A percentile compares a stretch with the other conserved stretches of the same genome.
Evolutionary conservation across 1,140 invertebrate species (phyloP).

Genomic region (Drosophila micromelanica): DNA sequence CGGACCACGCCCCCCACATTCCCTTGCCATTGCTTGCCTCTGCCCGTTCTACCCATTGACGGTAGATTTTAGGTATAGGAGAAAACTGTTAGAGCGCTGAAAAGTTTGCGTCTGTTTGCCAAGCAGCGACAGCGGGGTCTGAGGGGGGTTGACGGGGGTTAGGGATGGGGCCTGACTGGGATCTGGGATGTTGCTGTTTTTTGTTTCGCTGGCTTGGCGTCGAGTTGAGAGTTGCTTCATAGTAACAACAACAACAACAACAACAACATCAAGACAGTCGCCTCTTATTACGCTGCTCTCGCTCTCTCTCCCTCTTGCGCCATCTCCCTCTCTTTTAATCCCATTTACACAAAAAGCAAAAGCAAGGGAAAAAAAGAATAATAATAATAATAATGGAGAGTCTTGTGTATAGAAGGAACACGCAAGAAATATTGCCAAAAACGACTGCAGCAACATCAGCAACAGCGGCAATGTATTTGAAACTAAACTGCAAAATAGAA

Average conservation of each 20-base stretch:
- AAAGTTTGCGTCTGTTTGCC: slow-evolving; percentile 54
- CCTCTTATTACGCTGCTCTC: slow-evolving; percentile 28
- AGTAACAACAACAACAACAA: slow-evolving; percentile 21
- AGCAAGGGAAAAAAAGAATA: slow-evolving; percentile 20
- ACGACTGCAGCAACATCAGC: slow-evolving; percentile 16
- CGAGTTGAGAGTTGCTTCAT: slow-evolving; percentile 33
- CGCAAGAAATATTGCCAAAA: slow-evolving; percentile 59
- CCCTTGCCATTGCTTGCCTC: not conserved
- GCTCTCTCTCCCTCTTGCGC: slow-evolving; percentile 5
- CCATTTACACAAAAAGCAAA: slow-evolving; percentile 36
- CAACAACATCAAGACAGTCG: slow-evolving; percentile 9
- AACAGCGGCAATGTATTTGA: slow-evolving; percentile 63
- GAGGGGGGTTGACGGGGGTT: not conserved
- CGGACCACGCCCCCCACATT: not conserved
- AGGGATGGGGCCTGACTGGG: slow-evolving; percentile 2
- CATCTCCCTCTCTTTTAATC: slow-evolving; percentile 34
- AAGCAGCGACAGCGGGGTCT: slow-evolving; percentile 13
- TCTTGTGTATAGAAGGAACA: slow-evolving; percentile 68
- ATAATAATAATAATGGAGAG: slow-evolving; percentile 64
- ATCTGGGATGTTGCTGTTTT: slow-evolving; percentile 33
- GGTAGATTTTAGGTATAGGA: slow-evolving; percentile 45
- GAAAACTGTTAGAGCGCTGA: slow-evolving; percentile 57
- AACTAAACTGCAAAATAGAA: slow-evolving; percentile 81
- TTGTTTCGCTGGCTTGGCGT: slow-evolving; percentile 28
- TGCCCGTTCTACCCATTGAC: slow-evolving; percentile 13